A percentile compares a stretch with the other conserved stretches of the same genome.
Conservation (phyloP, 2,888 invertebrate genomes). For the Iphiclides podalirius region DNA sequence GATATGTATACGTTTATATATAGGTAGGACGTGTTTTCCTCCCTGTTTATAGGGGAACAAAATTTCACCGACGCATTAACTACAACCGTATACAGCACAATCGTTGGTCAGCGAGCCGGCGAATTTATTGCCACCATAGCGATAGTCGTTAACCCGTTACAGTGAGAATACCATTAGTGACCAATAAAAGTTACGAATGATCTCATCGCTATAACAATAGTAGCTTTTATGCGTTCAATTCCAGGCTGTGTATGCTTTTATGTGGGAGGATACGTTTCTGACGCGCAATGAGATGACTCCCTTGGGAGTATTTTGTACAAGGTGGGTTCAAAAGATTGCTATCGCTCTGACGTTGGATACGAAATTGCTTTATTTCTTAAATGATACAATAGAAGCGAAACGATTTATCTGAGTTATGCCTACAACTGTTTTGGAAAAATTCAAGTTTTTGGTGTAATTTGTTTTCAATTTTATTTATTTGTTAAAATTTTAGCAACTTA, state of each 20-base stretch:
- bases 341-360: not conserved
- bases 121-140: constrained; percentile 17
- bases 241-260: constrained; percentile 1
- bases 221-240: constrained; percentile 21
- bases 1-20: too few relatives aligned
- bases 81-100: not conserved
- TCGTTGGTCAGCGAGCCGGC: constrained; percentile 11
- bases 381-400: not conserved
- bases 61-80: constrained; percentile 10
- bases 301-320: constrained; percentile 4
- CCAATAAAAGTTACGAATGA: constrained; percentile 23
- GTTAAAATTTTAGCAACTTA: too few relatives aligned
- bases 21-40: too few relatives aligned
- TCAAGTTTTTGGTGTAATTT: too few relatives aligned
- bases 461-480: too few relatives aligned
- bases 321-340: constrained; percentile 1
- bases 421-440: too few relatives aligned
- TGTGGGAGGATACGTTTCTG: not conserved
- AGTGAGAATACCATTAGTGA: constrained; percentile 24
- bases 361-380: not conserved
- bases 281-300: not conserved
- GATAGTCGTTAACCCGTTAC: constrained; percentile 20
- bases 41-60: constrained; percentile 9
- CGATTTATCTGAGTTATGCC: too few relatives aligned
- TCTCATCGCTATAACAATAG: constrained; percentile 22